phyloP scores from a whole-genome alignment of 92 coral and sea anemone genomes.

The Muricea muricata region DNA sequence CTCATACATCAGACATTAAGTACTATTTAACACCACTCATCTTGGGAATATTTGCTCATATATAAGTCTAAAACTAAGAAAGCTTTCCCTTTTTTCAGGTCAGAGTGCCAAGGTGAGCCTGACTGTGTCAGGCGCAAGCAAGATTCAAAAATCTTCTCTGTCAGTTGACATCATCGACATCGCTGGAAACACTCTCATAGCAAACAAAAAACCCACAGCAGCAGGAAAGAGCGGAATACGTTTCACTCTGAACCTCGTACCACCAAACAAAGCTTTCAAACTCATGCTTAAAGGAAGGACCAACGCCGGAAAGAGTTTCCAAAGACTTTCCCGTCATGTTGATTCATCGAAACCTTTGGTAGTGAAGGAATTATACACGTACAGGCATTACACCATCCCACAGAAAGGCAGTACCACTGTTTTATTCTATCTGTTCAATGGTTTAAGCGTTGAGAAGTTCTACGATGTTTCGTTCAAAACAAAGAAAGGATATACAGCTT shows the following conservation, averaged over 20 bases:
- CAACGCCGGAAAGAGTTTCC: not conserved
- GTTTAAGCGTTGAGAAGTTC: not conserved
- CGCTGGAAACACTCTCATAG: conserved; percentile 17
- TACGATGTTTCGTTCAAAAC: not conserved
- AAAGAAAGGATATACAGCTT: not conserved
- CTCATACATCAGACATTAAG: no score
- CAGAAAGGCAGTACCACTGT: conserved; percentile 5
- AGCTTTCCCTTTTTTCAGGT: conserved; percentile 25
- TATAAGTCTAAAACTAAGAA: no score
- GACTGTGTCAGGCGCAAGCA: conserved; percentile 9
- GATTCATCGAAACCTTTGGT: conserved; percentile 11
- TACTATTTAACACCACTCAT: no score
- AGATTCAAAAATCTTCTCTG: conserved; percentile 2
- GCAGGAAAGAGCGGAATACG: conserved; percentile 5
- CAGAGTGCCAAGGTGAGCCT: not conserved
- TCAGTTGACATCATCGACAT: conserved; percentile 13
- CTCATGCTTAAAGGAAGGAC: conserved; percentile 21
- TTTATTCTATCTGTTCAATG: conserved; percentile 6
- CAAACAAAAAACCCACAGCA: conserved; percentile 6
- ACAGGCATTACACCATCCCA: not conserved
- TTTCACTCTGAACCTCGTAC: not conserved
- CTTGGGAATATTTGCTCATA: no score
- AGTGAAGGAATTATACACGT: not conserved
- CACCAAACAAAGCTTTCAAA: conserved; percentile 34
- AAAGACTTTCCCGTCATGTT: conserved; percentile 30